Percentiles rank a stretch among this genome's conserved stretches.
phyloP scores from a whole-genome alignment of 2,888 invertebrate genomes.

The Caenorhabditis virilis region DNA sequence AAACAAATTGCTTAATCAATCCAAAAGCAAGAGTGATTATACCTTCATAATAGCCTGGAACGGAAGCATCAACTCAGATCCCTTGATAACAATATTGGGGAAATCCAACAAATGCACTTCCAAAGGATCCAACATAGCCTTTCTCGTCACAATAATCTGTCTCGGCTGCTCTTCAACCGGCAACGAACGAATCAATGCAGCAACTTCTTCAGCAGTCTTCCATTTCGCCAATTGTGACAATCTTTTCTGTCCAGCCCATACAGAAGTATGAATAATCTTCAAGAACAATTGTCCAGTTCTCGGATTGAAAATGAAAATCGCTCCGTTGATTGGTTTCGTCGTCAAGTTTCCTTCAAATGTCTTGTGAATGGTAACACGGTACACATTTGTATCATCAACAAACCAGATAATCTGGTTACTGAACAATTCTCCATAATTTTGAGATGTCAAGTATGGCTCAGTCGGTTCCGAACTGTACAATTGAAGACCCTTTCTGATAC shows the following conservation, averaged over 20 bases:
- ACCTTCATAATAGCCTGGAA: conserved; percentile 80
- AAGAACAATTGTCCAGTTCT: conserved; percentile 94
- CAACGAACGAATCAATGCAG: conserved; percentile 94
- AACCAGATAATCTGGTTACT: conserved; percentile 99
- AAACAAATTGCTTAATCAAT: too few relatives aligned
- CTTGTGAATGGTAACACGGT: conserved; percentile 98
- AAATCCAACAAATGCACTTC: conserved; percentile 97
- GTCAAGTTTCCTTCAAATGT: conserved; percentile 99
- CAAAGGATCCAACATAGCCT: conserved; percentile 99
- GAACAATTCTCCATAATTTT: conserved; percentile 98
- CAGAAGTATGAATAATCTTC: conserved; percentile 99
- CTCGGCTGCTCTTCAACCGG: conserved; percentile 99
- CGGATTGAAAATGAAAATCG: conserved; percentile 99
- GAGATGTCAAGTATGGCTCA: conserved; percentile 96
- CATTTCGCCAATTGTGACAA: conserved; percentile 98
- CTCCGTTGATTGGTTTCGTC: conserved; percentile 98
- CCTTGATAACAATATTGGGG: conserved; percentile 99
- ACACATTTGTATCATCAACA: conserved; percentile 99
- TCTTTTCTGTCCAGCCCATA: conserved; percentile 99
- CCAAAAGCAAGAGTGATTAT: too few relatives aligned
- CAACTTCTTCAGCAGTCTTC: conserved; percentile 99
- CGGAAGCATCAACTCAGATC: conserved; percentile 94
- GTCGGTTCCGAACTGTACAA: conserved; percentile 98
- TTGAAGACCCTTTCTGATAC: conserved; percentile 94
- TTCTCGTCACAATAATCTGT: conserved; percentile 98